These are phyloP conservation scores for Drosophila rhopaloa DNA, from an alignment of 1,140 invertebrate species.

Conservation along the genomic window DNA sequence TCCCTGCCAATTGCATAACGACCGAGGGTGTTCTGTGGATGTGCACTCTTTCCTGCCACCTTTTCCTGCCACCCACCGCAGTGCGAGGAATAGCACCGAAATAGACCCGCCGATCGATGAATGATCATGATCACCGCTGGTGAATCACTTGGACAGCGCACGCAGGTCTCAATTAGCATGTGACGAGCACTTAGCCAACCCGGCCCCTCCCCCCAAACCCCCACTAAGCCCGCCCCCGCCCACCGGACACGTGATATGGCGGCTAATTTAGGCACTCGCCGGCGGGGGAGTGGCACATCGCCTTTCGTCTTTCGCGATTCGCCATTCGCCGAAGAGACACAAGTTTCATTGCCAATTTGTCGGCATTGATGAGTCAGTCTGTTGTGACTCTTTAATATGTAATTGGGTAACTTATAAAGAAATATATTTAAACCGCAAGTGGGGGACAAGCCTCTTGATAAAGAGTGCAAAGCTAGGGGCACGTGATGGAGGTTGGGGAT, in stretches of 20 bases:
- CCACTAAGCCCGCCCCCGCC: constrained; percentile 2
- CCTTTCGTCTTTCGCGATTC: neutral
- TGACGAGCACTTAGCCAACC: constrained; percentile 49
- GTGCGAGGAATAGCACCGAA: constrained; percentile 13
- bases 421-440: constrained; percentile 14
- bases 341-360: constrained; percentile 75
- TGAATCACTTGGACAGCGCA: constrained; percentile 61
- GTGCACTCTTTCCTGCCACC: constrained; percentile 19
- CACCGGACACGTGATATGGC: constrained; percentile 72
- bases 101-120: constrained; percentile 42
- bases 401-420: constrained; percentile 20
- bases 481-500: constrained; percentile 10
- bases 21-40: constrained; percentile 2
- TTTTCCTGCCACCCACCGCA: constrained; percentile 19
- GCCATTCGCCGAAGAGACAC: constrained; percentile 9
- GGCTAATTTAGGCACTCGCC: constrained; percentile 67
- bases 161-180: constrained; percentile 71
- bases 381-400: constrained; percentile 45
- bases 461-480: constrained; percentile 1
- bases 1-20: constrained; percentile 43
- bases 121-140: constrained; percentile 42
- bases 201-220: constrained; percentile 1
- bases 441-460: constrained; percentile 19
- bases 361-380: constrained; percentile 55
- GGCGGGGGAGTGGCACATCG: constrained; percentile 47